Evolutionary conservation across 2,888 invertebrate genomes (phyloP).

Genomic region (Torymus texanus): DNA sequence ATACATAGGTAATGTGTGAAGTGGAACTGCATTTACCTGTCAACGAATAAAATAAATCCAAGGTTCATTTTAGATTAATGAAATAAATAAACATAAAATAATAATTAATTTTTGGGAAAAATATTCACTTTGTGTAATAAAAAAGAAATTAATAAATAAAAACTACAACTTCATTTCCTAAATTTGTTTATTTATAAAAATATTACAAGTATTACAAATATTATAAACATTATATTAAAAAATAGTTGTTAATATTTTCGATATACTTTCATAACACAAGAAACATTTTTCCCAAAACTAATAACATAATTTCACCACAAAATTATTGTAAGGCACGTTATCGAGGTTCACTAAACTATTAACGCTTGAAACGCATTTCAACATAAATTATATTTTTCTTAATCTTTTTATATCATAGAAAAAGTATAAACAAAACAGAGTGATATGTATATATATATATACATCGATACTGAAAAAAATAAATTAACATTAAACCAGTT

Average conservation of each 20-base stretch:
- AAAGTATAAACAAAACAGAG: no score
- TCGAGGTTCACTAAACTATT: no score
- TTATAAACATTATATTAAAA: background rate
- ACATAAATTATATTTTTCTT: no score
- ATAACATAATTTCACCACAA: background rate
- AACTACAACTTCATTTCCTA: background rate
- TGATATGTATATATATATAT: no score
- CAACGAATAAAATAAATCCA: slow-evolving; percentile 10
- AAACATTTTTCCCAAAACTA: slow-evolving; percentile 62
- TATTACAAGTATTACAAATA: slow-evolving; percentile 30
- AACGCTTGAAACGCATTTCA: no score
- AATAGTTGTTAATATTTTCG: background rate
- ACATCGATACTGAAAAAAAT: no score
- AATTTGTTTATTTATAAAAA: slow-evolving; percentile 43
- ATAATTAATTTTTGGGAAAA: slow-evolving; percentile 61
- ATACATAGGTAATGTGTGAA: slow-evolving; percentile 27
- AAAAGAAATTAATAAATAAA: slow-evolving; percentile 2
- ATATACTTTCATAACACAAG: slow-evolving; percentile 54
- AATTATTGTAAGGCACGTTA: no score
- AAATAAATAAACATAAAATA: slow-evolving; percentile 6
- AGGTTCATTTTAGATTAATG: background rate
- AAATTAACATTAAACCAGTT: no score
- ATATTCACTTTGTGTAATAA: slow-evolving; percentile 60
- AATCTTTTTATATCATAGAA: no score
- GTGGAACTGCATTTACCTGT: slow-evolving; percentile 26